Percentiles rank a stretch among this genome's conserved stretches.
Evolutionary conservation across 2,888 invertebrate species (phyloP).

Genomic region (Tanypteryx hageni): DNA sequence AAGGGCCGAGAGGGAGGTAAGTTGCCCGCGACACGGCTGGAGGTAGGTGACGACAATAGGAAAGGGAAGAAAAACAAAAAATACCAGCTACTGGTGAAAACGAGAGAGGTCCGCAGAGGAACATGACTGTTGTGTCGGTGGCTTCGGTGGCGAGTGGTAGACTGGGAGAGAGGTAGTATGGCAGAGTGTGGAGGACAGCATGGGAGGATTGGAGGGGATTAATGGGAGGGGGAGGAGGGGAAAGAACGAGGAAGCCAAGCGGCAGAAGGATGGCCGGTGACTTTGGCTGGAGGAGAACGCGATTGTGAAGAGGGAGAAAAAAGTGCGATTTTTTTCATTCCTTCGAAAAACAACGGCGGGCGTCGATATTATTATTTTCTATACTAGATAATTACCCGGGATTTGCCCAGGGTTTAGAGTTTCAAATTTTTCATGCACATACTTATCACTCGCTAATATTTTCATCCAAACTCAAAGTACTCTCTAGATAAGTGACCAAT

Average conservation of each 20-base stretch:
- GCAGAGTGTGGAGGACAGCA: conserved; percentile 7
- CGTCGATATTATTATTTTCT: no score
- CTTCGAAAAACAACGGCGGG: no score
- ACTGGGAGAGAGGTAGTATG: background rate
- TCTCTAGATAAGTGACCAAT: no score
- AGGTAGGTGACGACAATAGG: no score
- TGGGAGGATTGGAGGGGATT: background rate
- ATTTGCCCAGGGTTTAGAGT: no score
- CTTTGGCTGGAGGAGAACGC: background rate
- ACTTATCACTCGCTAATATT: no score
- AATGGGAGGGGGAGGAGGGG: background rate
- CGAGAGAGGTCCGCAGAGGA: background rate
- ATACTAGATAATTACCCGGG: no score
- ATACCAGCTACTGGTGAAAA: background rate
- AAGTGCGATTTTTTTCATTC: no score
- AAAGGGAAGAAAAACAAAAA: background rate
- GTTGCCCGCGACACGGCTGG: no score
- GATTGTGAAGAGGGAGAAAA: background rate
- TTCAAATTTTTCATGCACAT: no score
- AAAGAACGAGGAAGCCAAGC: background rate
- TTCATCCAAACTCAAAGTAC: no score
- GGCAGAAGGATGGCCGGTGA: background rate
- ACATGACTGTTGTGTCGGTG: conserved; percentile 6
- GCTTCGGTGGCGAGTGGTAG: conserved; percentile 1
- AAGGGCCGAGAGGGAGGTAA: no score